Percentiles rank a stretch among this genome's conserved stretches.
These are phyloP conservation scores for Chloroceryle amazona DNA, from an alignment of 2,797 vertebrate genomes.

Conservation along the genomic window DNA sequence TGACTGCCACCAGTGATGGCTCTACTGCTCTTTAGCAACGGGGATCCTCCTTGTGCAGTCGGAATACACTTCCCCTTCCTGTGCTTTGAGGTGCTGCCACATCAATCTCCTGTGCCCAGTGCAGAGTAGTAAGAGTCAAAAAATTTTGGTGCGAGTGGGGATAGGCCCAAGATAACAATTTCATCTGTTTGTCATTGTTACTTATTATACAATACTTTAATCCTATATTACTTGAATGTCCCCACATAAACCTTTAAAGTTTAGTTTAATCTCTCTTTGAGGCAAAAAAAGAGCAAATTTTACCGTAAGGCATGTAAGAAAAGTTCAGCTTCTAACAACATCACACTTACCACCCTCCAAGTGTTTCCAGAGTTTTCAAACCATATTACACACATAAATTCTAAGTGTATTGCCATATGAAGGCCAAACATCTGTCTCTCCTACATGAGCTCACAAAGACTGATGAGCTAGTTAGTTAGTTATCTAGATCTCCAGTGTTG, in stretches of 20 bases:
- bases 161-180: background rate
- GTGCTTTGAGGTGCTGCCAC: background rate
- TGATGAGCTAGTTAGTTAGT: background rate
- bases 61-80: background rate
- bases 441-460: background rate
- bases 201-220: background rate
- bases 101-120: background rate
- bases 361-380: no score
- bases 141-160: background rate
- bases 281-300: background rate
- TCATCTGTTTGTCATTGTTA: background rate
- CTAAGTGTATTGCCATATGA: fast-evolving
- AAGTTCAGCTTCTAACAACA: background rate
- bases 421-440: background rate
- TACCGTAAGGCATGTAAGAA: background rate
- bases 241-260: background rate
- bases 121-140: background rate
- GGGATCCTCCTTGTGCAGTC: background rate
- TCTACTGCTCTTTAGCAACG: background rate
- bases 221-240: background rate
- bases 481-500: background rate
- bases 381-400: background rate
- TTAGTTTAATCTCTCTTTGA: background rate
- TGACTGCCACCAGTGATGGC: background rate
- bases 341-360: no score